Percentiles rank a stretch among this genome's conserved stretches.
Evolutionary conservation across 2,797 vertebrate genomes (phyloP).

Genomic region (Onychomys torridus): DNA sequence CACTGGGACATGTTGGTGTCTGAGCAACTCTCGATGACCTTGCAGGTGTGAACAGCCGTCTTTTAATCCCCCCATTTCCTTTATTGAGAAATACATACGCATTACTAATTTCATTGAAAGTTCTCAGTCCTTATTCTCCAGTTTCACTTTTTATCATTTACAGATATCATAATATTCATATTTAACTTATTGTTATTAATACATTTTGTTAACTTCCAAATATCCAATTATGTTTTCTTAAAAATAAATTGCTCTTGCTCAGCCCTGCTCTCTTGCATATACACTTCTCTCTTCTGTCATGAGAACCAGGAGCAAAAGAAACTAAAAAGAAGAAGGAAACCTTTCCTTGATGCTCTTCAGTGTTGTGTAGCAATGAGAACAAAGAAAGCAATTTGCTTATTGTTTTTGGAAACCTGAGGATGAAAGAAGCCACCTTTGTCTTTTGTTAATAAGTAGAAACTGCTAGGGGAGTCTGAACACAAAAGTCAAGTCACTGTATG

Average conservation of each 20-base stretch:
- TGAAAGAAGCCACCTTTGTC: slow-evolving; percentile 58
- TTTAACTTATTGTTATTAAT: not conserved
- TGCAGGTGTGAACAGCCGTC: not conserved
- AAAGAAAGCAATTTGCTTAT: slow-evolving; percentile 4
- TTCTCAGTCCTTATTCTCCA: not conserved
- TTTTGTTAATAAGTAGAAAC: slow-evolving; percentile 60
- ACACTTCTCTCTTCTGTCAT: not conserved
- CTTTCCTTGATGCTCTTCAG: not conserved
- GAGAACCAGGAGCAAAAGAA: not conserved
- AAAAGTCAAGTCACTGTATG: not conserved
- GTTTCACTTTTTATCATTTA: not conserved
- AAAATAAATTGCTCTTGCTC: not conserved
- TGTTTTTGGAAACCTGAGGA: slow-evolving; percentile 56
- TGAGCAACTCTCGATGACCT: not conserved
- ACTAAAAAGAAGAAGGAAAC: not conserved
- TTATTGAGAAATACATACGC: not conserved
- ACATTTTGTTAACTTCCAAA: not conserved
- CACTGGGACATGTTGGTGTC: too few species aligned
- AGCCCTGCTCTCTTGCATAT: not conserved
- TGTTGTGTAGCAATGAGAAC: slow-evolving; percentile 32
- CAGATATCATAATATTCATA: not conserved
- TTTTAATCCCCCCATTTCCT: too few species aligned
- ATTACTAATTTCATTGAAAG: not conserved
- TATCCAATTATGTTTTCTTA: not conserved
- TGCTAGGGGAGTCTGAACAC: not conserved